Evolutionary conservation across 2,888 invertebrate genomes (phyloP), one percentile per base, ranked within the genome.

Genomic region (Drosophila rubida): DNA sequence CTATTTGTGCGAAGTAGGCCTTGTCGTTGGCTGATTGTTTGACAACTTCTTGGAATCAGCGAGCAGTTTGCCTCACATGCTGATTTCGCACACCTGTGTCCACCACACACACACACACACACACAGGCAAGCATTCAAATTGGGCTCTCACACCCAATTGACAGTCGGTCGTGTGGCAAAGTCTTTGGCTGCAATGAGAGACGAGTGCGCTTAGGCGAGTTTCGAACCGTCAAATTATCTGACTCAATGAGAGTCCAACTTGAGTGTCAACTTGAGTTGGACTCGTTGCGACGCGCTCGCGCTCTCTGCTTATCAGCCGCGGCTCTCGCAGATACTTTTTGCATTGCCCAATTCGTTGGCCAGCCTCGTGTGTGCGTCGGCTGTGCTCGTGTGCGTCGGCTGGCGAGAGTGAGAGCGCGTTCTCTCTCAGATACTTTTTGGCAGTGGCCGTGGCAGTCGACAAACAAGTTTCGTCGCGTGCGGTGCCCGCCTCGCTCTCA

Each of bases 241-340:
- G 48, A 60, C 85, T 85, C 82, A 85, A 74, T 64, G 85, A 68
- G 87, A 76, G 27, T 78, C 82, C 73, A 85, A 69, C 46, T 70
- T 53, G 85, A 76, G 65, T 73, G n/a, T n/a, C n/a, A n/a, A n/a
- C n/a, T 14, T 8, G 8, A 58, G 64, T 75, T 64, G 66, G 14
- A 27, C 42, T 13, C 53, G 13, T 51, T 42, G n/a, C n/a, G n/a
- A n/a, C n/a, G n/a, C 63, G 48, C 35, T 22, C 50, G 7, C 1
- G 7, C 14, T n/a, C 32, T 8, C 42, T 25, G 32, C 58, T 71
- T 71, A 60, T 65, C 72, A 76, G 61, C 57, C 30, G n/a, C 57
- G 35, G 30, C 11, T 30, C 70, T 37, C 70, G 55, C 58, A 65
- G 54, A 72, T 57, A 62, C 11, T 59, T 76, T 74, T 66, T 48